Base-by-base conservation (phyloP, 1,140 invertebrate species). In the Drosophila rhopaloa region DNA sequence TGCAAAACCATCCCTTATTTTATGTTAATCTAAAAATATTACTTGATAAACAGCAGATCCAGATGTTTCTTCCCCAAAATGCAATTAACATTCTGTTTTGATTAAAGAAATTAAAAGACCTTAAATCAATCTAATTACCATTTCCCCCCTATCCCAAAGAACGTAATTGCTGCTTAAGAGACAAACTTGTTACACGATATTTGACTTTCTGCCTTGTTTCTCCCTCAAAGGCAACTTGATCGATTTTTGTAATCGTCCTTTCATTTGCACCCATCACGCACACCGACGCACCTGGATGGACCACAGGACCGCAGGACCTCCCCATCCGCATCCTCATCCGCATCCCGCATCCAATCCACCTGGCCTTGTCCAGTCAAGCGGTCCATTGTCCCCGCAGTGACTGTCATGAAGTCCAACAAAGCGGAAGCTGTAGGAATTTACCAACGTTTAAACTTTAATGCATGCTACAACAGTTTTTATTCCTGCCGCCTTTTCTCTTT, bases 381-480 rank as follows among this genome's bases (percentile, higher is more conserved):
- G 57, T 59, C 73, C 82, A 79, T 86, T 86, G 79, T 73, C 56
- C 68, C 54, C 72, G 51, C 53, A 58, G 44, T 55, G 53, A 62
- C 63, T 77, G 76, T 43, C 80, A 59, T 57, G 62, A 56, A 74
- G 79, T 76, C 67, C 80, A 89, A 84, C 84, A 67, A 80, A 83
- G 83, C 84, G 83, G 84, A 88, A 88, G 84, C 84, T 88, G 84
- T 88, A 78, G 84, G 84, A 89, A 89, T 88, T 88, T 78, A 84
- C 65, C 85, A 89, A 84, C 84, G 84, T 78, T 89, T 89, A 89
- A 89, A 89, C 85, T 89, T 89, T 89, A 89, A 89, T 89, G 77
- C 85, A 80, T 66, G 79, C 61, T 84, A 89, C 85, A 89, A 74
- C 81, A 74, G 73, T 76, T 83, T 85, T 79, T 58, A 46, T 60